These are phyloP conservation scores for Nephila pilipes DNA, from an alignment of 1,140 invertebrate species.

Conservation along the genomic window DNA sequence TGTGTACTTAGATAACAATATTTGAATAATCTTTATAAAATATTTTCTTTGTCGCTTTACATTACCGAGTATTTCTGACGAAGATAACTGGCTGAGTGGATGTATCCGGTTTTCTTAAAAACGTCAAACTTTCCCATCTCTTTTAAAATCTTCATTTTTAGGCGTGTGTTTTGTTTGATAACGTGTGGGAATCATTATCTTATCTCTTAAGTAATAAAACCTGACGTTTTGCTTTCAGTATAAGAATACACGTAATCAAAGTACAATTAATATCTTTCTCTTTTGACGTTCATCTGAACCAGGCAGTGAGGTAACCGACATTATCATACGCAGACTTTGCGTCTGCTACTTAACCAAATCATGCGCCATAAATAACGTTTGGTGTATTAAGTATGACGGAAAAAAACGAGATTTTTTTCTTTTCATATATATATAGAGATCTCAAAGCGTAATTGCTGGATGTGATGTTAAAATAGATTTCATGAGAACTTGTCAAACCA, in stretches of 20 bases:
- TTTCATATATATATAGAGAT: too few species aligned
- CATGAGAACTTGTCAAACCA: too few species aligned
- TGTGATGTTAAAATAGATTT: too few species aligned
- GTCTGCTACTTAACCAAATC: neutral
- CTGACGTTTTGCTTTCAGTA: slow-evolving; percentile 4
- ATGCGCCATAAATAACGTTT: neutral
- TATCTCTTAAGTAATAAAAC: neutral
- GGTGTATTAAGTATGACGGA: too few species aligned
- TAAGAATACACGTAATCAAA: neutral
- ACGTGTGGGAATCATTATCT: neutral
- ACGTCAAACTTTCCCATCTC: neutral
- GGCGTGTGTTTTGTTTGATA: neutral
- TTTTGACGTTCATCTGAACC: neutral
- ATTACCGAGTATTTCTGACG: neutral
- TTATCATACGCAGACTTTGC: neutral
- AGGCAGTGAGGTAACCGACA: neutral
- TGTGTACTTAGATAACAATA: neutral
- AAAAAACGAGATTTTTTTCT: too few species aligned
- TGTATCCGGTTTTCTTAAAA: neutral
- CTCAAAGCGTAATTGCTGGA: too few species aligned
- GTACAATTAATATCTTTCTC: neutral
- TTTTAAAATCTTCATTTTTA: neutral
- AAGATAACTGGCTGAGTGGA: neutral
- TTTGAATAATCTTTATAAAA: neutral
- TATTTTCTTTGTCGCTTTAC: neutral